These are phyloP conservation scores for Ceratina japonica DNA, from an alignment of 1,140 invertebrate genomes.

Conservation along the genomic window DNA sequence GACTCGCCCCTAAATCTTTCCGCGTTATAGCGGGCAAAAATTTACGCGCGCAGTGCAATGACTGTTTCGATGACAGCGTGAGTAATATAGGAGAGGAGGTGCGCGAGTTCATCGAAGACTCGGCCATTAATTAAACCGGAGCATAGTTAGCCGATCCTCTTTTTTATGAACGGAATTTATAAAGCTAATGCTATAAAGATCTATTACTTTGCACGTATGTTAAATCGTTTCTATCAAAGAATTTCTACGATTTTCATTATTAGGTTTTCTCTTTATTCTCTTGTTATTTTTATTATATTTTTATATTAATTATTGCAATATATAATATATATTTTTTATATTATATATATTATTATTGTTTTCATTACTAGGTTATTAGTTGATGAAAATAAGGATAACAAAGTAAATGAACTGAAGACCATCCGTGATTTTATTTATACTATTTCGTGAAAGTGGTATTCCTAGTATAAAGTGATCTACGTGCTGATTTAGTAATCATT, in stretches of 20 bases:
- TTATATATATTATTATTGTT: too few species aligned
- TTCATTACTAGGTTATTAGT: background rate
- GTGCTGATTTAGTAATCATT: background rate
- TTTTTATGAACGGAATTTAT: too few species aligned
- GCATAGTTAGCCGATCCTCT: background rate
- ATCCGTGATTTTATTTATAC: too few species aligned
- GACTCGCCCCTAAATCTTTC: conserved; percentile 42
- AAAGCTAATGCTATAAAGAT: too few species aligned
- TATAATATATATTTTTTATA: too few species aligned
- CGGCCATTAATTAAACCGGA: background rate
- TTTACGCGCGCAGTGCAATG: conserved; percentile 16
- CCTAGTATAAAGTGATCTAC: background rate
- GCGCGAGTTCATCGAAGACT: background rate
- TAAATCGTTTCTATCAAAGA: background rate
- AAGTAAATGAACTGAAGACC: too few species aligned
- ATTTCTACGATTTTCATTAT: background rate
- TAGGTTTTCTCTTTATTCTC: too few species aligned
- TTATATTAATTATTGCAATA: too few species aligned
- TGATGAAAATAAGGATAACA: too few species aligned
- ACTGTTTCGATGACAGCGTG: conserved; percentile 28
- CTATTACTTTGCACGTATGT: too few species aligned
- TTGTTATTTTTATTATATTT: too few species aligned
- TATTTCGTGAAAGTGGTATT: background rate
- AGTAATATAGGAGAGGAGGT: background rate
- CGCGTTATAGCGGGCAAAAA: background rate